Base-by-base conservation (phyloP, 2,888 invertebrate species). In the Drymonia ruficornis region DNA sequence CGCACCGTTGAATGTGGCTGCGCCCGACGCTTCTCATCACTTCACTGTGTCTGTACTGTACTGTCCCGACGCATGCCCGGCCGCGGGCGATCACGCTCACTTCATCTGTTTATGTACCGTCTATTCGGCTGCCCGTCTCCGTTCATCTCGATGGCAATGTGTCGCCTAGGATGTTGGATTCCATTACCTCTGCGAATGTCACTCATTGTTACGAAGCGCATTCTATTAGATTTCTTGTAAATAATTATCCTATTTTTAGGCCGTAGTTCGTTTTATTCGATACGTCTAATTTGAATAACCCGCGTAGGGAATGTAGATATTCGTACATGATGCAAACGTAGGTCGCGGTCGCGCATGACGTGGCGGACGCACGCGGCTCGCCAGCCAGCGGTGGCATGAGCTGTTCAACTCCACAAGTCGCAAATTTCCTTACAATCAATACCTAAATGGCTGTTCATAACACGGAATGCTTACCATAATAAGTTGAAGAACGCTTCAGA, bases 1-100 rank as follows among this genome's bases (percentile, higher is more conserved):
- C 91, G 89, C 90, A 87, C 88, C 90, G 90, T 89, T 91, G 82
- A 87, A 90, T 91, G 91, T 91, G 91, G 91, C 91, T 91, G 91
- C 89, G 91, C 91, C 91, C 91, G 91, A 91, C 77, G 91, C 91
- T 91, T 92, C 81, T 91, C 91, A 91, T 91, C 88, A 89, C 89
- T 90, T 92, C 91, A 91, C 91, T 91, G 86, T 89, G 88, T 91
- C 89, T 91, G 90, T 91, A 80, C 91, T 90, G 90, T 86, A 80
- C 89, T 91, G 89, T 91, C 89, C 91, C 86, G 91, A 91, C 88
- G 91, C 91, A 91, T 91, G 91, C 91, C 91, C 91, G 87, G 84
- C 81, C 84, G 88, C 84, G 91, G 91, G 88, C 90, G 84, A 87
- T 91, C 91, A 91, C 91, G 89, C 91, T 91, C 91, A 90, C 91